A percentile compares a stretch with the other conserved stretches of the same genome.
phyloP scores from a whole-genome alignment of 2,797 vertebrate genomes.

The Sibirionetta formosa region DNA sequence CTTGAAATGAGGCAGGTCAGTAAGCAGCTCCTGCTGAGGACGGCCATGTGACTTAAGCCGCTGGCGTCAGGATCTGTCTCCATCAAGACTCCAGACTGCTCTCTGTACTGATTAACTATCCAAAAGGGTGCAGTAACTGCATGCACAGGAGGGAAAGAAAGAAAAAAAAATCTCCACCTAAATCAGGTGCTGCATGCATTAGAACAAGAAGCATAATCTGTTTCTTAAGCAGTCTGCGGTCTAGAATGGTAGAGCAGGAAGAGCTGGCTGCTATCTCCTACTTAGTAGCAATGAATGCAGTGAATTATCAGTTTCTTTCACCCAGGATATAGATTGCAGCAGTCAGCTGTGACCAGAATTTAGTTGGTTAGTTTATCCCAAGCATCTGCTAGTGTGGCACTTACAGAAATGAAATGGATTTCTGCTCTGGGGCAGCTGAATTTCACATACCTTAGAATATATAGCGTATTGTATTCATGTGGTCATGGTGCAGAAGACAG shows the following conservation, averaged over 20 bases:
- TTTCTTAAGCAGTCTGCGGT: not conserved
- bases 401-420: not conserved
- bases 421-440: not conserved
- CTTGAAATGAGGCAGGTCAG: not conserved
- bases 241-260: not conserved
- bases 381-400: not conserved
- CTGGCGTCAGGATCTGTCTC: not conserved
- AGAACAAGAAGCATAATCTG: not conserved
- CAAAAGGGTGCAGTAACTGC: not conserved
- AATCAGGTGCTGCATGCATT: not conserved
- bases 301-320: not conserved
- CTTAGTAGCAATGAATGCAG: not conserved
- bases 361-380: not conserved
- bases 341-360: not conserved
- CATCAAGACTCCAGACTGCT: not conserved
- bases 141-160: not conserved
- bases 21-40: not conserved
- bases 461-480: not conserved
- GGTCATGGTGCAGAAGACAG: not conserved
- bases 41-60: not conserved
- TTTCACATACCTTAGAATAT: not conserved
- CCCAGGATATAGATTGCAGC: not conserved
- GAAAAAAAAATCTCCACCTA: not conserved
- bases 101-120: not conserved
- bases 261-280: not conserved